Conservation (phyloP, 2,113 vertebrate genomes). For the Percopsis transmontana region DNA sequence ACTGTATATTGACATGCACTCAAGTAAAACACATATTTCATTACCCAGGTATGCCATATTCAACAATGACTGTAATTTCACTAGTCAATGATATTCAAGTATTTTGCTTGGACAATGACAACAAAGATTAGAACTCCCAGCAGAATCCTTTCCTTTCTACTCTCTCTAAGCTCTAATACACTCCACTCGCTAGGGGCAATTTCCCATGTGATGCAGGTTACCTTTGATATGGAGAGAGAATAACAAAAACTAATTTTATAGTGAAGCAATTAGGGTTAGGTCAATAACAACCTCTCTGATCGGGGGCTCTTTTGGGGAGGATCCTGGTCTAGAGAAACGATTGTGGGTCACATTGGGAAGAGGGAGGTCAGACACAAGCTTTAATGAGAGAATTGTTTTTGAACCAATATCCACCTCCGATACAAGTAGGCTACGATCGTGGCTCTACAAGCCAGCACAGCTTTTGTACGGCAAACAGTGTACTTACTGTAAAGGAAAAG, state of each 20-base stretch:
- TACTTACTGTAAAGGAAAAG: no score
- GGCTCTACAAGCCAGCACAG: no score
- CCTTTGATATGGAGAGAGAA: conserved; percentile 37
- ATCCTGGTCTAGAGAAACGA: neutral
- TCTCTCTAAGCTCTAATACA: conserved; percentile 16
- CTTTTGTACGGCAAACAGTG: no score
- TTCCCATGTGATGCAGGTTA: conserved; percentile 24
- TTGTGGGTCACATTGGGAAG: no score
- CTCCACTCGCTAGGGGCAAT: conserved; percentile 6
- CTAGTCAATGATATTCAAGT: conserved; percentile 17
- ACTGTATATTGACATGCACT: conserved; percentile 1
- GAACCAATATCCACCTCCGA: no score
- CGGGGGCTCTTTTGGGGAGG: neutral
- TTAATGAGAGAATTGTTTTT: no score
- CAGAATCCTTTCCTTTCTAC: conserved; percentile 16
- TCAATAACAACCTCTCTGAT: neutral
- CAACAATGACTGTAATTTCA: conserved; percentile 9
- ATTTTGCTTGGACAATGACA: neutral
- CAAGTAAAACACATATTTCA: conserved; percentile 9
- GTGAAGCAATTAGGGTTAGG: neutral
- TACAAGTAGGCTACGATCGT: no score
- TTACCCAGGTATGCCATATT: conserved; percentile 9
- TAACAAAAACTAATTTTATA: conserved; percentile 5
- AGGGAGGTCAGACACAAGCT: no score
- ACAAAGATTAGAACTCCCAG: conserved; percentile 29